These are phyloP conservation scores for Eupsilia transversa DNA, from an alignment of 2,888 invertebrate species.

Conservation along the genomic window DNA sequence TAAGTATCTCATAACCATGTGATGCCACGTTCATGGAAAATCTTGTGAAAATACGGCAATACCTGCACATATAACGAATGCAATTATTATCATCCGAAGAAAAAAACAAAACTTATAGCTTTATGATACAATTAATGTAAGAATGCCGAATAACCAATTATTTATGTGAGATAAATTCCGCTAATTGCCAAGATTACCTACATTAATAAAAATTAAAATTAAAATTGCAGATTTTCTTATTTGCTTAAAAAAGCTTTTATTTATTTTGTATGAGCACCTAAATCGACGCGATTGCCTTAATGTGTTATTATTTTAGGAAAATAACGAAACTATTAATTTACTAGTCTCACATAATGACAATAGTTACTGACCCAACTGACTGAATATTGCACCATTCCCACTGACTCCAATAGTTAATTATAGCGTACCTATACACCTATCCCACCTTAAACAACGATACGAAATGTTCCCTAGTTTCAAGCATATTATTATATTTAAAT, in stretches of 20 bases:
- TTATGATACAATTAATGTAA: slow-evolving; percentile 33
- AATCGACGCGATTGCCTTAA: slow-evolving; percentile 58
- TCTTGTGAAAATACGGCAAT: slow-evolving; percentile 5
- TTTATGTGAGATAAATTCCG: slow-evolving; percentile 20
- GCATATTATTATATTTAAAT: slow-evolving; percentile 69
- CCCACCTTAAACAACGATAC: slow-evolving; percentile 82
- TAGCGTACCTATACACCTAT: slow-evolving; percentile 76
- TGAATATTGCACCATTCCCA: slow-evolving; percentile 79
- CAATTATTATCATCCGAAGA: slow-evolving; percentile 23
- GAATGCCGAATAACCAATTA: slow-evolving; percentile 32
- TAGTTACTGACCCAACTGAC: slow-evolving; percentile 72
- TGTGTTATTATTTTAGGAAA: slow-evolving; percentile 59
- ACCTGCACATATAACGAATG: slow-evolving; percentile 16
- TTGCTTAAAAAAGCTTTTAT: slow-evolving; percentile 36
- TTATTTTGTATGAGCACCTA: slow-evolving; percentile 44
- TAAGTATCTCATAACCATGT: background rate
- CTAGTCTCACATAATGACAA: slow-evolving; percentile 71
- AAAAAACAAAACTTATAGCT: slow-evolving; percentile 36
- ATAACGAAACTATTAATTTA: slow-evolving; percentile 59
- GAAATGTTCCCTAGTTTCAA: slow-evolving; percentile 76
- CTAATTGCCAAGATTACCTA: slow-evolving; percentile 45
- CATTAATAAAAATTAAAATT: slow-evolving; percentile 20
- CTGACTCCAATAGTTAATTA: slow-evolving; percentile 75
- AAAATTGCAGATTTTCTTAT: slow-evolving; percentile 20
- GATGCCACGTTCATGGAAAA: slow-evolving; percentile 35